A percentile compares a stretch with the other conserved stretches of the same genome.
Evolutionary conservation across 30 jellyfish, hydroid and myxozoan species (phyloP).

Genomic region (Hydractinia echinata): DNA sequence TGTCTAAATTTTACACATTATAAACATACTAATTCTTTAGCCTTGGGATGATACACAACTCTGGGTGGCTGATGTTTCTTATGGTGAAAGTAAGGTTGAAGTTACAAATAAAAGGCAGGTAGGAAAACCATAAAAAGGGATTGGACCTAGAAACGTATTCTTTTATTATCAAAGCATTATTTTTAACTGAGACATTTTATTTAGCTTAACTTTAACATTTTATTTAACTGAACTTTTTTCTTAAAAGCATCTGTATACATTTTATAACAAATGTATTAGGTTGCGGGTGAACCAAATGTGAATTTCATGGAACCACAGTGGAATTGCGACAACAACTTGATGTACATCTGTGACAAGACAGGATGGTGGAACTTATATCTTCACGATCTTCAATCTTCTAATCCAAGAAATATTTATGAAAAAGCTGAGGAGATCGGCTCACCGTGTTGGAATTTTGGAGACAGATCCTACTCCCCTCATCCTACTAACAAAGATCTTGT

Average conservation of each 20-base stretch:
- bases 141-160: too few species aligned
- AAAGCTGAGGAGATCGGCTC: not conserved
- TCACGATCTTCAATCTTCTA: not conserved
- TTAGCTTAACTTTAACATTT: too few species aligned
- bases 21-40: constrained; percentile 30
- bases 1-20: not conserved
- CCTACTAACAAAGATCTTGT: constrained; percentile 3
- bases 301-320: constrained; percentile 74
- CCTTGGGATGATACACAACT: constrained; percentile 89
- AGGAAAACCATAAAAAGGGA: not conserved
- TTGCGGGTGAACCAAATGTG: constrained; percentile 51
- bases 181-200: too few species aligned
- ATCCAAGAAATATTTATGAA: not conserved
- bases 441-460: constrained; percentile 19
- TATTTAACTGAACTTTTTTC: not conserved
- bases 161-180: too few species aligned
- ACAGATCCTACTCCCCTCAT: constrained; percentile 2
- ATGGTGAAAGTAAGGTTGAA: not conserved
- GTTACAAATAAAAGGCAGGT: constrained; percentile 2
- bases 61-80: constrained; percentile 37
- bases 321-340: constrained; percentile 49
- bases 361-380: constrained; percentile 78
- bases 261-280: constrained; percentile 18
- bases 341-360: constrained; percentile 52
- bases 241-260: not conserved